phyloP scores from a whole-genome alignment of 2,113 vertebrate genomes.

The Pithys albifrons region DNA sequence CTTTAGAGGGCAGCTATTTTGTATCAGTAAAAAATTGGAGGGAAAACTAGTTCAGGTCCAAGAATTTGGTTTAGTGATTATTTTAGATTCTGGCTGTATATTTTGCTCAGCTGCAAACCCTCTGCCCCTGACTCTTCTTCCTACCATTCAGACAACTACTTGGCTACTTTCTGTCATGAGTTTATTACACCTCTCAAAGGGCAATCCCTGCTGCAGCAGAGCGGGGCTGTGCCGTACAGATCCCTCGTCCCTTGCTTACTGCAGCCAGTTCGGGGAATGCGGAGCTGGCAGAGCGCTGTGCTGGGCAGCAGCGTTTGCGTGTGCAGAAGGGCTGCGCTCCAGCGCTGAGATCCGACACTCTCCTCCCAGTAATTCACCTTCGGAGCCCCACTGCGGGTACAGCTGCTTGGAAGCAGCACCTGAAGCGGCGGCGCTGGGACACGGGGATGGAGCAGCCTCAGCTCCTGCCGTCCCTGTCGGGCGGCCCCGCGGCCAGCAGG shows the following conservation, averaged over 20 bases:
- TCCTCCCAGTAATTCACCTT: accelerated
- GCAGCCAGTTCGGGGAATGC: accelerated
- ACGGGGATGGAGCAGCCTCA: no score
- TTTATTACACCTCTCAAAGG: accelerated
- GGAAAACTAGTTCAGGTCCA: not conserved
- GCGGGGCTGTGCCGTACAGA: not conserved
- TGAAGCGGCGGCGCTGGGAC: no score
- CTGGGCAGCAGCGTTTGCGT: not conserved
- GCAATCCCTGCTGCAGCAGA: not conserved
- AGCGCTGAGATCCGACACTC: accelerated
- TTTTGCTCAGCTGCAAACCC: not conserved
- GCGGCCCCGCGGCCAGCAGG: not conserved
- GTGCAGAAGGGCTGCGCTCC: accelerated
- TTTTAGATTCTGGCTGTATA: accelerated
- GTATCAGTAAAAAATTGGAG: not conserved
- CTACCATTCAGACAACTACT: accelerated
- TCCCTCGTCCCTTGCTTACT: accelerated
- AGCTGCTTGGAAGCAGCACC: not conserved
- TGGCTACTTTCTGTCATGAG: not conserved
- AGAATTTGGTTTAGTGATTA: not conserved
- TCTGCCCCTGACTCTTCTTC: not conserved
- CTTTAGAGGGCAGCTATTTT: not conserved
- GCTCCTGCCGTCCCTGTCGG: not conserved
- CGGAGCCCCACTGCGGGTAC: accelerated
- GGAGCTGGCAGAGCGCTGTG: accelerated